Evolutionary conservation across 2,797 vertebrate species (phyloP).

Genomic region (Malurus splendens): DNA sequence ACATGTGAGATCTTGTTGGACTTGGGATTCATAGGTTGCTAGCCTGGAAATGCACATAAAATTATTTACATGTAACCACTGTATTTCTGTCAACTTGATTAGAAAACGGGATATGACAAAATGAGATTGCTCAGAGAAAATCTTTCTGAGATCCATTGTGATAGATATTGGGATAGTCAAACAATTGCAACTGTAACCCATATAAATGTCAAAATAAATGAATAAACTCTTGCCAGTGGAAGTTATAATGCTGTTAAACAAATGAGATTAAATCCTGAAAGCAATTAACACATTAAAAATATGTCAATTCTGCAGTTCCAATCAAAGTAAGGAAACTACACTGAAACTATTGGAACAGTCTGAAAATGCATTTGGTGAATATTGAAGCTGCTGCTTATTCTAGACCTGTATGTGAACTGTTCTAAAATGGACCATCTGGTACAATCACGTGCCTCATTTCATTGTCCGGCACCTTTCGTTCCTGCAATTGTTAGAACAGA

Average conservation of each 20-base stretch:
- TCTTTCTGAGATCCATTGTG: conserved; percentile 5
- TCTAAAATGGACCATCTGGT: not conserved
- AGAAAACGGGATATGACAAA: not conserved
- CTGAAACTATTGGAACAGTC: not conserved
- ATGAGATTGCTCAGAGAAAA: not conserved
- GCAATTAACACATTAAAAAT: not conserved
- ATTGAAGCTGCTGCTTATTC: not conserved
- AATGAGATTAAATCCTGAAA: conserved; percentile 20
- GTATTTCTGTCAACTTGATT: conserved; percentile 1
- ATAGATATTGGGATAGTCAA: conserved; percentile 27
- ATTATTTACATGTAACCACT: not conserved
- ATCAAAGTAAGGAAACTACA: not conserved
- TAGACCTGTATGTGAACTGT: not conserved
- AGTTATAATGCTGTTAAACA: conserved; percentile 28
- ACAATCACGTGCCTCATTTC: not conserved
- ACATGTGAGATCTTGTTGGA: not conserved
- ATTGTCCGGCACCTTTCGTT: not conserved
- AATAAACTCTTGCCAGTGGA: conserved; percentile 12
- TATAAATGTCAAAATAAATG: conserved; percentile 28
- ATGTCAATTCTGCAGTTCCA: not conserved
- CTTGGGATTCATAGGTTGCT: not conserved
- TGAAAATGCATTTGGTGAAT: not conserved
- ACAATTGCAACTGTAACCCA: not conserved
- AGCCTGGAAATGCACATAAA: not conserved
- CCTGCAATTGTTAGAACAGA: not conserved